Evolutionary conservation across 2,113 vertebrate species (phyloP).

Genomic region (Tenebrosternarchus preto): DNA sequence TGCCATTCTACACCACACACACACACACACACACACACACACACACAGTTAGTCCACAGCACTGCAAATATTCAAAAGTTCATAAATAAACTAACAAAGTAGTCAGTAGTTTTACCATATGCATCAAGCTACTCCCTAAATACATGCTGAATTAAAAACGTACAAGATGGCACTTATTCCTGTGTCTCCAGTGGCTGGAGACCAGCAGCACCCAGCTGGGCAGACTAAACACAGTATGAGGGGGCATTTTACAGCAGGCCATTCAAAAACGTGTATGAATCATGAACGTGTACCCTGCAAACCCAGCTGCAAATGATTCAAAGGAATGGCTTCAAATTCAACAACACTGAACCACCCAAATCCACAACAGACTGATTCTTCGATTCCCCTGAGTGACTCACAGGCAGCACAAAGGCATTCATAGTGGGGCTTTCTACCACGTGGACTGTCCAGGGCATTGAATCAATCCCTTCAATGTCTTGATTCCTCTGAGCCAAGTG

Average conservation of each 20-base stretch:
- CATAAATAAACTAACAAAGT: too few relatives aligned
- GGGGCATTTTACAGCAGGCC: too few relatives aligned
- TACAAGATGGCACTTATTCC: too few relatives aligned
- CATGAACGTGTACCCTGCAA: too few relatives aligned
- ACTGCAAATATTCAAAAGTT: not conserved
- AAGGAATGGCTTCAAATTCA: not conserved
- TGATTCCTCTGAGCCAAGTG: conserved; percentile 85
- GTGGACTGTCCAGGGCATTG: conserved; percentile 82
- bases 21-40: conserved; percentile 44
- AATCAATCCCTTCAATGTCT: conserved; percentile 82
- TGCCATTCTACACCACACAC: conserved; percentile 79
- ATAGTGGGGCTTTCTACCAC: conserved; percentile 80
- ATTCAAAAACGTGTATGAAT: too few relatives aligned
- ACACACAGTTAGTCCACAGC: conserved; percentile 3
- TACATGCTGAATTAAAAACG: too few relatives aligned
- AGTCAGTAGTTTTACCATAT: too few relatives aligned
- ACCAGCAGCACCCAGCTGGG: too few relatives aligned
- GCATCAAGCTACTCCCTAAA: too few relatives aligned
- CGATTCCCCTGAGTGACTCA: conserved; percentile 66
- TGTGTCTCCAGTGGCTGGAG: too few relatives aligned
- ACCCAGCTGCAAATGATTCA: too few relatives aligned
- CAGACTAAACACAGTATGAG: too few relatives aligned
- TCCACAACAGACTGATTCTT: not conserved
- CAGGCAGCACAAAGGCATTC: conserved; percentile 92
- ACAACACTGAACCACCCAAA: not conserved